A percentile compares a stretch with the other conserved stretches of the same genome.
Conservation (phyloP, 2,113 vertebrate species). For the Probosciger aterrimus region DNA sequence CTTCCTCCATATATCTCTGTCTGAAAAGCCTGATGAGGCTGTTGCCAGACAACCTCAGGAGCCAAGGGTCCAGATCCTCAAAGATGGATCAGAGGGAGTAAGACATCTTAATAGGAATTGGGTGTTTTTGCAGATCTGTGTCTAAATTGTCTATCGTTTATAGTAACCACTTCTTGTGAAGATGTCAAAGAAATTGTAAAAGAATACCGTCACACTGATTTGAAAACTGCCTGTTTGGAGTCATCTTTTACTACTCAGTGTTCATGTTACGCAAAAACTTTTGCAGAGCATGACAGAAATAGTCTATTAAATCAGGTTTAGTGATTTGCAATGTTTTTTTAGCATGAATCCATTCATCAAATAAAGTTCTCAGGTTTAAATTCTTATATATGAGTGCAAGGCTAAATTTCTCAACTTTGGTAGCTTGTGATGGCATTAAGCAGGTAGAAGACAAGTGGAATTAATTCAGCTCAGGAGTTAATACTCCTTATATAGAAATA, state of each 20-base stretch:
- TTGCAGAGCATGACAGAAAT: background rate
- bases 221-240: background rate
- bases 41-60: background rate
- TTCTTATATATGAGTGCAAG: background rate
- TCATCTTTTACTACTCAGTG: background rate
- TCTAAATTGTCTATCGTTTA: background rate
- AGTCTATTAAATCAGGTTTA: background rate
- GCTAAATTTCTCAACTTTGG: background rate
- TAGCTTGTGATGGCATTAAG: background rate
- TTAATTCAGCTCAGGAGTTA: background rate
- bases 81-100: background rate
- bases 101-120: background rate
- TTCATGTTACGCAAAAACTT: background rate
- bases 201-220: background rate
- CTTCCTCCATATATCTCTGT: slow-evolving; percentile 34
- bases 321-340: background rate
- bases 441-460: background rate
- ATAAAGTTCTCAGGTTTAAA: background rate
- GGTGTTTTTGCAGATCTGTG: background rate
- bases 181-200: background rate
- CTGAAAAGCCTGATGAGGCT: background rate
- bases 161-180: background rate
- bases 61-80: background rate
- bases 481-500: background rate
- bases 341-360: background rate